Conservation (phyloP, 2,888 invertebrate genomes). For the Muscina levida region DNA sequence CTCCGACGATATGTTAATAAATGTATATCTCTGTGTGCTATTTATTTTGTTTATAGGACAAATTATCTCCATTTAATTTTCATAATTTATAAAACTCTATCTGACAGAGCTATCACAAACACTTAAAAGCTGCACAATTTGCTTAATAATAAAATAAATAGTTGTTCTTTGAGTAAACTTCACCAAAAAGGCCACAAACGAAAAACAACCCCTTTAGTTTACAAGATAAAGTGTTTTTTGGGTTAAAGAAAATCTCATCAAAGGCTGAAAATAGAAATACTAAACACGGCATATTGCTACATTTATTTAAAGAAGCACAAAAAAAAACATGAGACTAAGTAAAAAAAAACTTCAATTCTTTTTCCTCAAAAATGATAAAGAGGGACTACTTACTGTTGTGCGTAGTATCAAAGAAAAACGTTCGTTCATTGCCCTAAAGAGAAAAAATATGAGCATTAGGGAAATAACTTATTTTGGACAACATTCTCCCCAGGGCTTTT, state of each 20-base stretch:
- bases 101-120: slow-evolving; percentile 58
- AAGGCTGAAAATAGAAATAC: slow-evolving; percentile 4
- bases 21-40: no score
- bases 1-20: no score
- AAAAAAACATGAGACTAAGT: no score
- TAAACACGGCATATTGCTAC: background rate
- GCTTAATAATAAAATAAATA: slow-evolving; percentile 41
- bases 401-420: background rate
- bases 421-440: slow-evolving; percentile 13
- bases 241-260: background rate
- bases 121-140: slow-evolving; percentile 47
- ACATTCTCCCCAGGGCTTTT: no score
- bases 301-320: no score
- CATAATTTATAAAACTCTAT: slow-evolving; percentile 48
- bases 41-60: slow-evolving; percentile 43
- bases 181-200: background rate
- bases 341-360: no score
- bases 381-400: background rate
- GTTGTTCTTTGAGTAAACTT: slow-evolving; percentile 49
- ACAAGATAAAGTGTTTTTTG: background rate
- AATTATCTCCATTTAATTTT: slow-evolving; percentile 49
- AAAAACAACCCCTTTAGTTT: slow-evolving; percentile 13
- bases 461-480: no score
- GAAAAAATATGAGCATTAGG: no score
- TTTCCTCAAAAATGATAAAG: background rate